Conservation (phyloP, 1,140 invertebrate genomes). For the Drosophila bipectinata region DNA sequence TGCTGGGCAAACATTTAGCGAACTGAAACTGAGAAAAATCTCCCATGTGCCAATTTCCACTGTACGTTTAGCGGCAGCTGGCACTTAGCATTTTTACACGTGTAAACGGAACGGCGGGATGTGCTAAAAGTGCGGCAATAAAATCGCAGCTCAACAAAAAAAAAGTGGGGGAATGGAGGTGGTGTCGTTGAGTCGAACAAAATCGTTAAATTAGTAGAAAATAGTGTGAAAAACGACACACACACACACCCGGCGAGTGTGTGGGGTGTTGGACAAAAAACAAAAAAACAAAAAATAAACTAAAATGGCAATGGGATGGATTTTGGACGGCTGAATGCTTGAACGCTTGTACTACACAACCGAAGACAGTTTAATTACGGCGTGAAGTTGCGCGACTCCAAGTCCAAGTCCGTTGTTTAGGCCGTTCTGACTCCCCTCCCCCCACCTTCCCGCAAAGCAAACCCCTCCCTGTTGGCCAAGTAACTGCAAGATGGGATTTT, state of each 20-base stretch:
- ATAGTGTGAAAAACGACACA: conserved; percentile 72
- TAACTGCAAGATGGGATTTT: conserved; percentile 63
- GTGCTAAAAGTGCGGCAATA: conserved; percentile 77
- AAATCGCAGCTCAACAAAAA: conserved; percentile 41
- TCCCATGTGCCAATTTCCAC: conserved; percentile 58
- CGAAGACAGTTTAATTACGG: conserved; percentile 81
- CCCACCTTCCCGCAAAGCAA: not conserved
- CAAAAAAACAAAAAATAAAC: conserved; percentile 58
- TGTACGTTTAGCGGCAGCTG: conserved; percentile 40
- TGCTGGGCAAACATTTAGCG: conserved; percentile 4
- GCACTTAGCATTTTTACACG: conserved; percentile 44
- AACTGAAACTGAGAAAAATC: conserved; percentile 18
- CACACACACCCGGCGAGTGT: not conserved
- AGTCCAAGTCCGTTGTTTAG: conserved; percentile 52
- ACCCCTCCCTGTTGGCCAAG: not conserved
- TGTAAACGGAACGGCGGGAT: conserved; percentile 50
- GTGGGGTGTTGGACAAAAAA: conserved; percentile 35
- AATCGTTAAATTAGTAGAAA: conserved; percentile 81
- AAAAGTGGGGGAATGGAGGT: not conserved
- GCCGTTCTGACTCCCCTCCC: not conserved
- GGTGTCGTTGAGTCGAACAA: conserved; percentile 54
- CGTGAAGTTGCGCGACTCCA: conserved; percentile 67
- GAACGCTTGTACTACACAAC: conserved; percentile 66
- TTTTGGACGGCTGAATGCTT: conserved; percentile 76
- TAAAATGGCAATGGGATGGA: conserved; percentile 73